Conservation (phyloP, 2,113 vertebrate genomes). For the Paraplagusia blochii region DNA sequence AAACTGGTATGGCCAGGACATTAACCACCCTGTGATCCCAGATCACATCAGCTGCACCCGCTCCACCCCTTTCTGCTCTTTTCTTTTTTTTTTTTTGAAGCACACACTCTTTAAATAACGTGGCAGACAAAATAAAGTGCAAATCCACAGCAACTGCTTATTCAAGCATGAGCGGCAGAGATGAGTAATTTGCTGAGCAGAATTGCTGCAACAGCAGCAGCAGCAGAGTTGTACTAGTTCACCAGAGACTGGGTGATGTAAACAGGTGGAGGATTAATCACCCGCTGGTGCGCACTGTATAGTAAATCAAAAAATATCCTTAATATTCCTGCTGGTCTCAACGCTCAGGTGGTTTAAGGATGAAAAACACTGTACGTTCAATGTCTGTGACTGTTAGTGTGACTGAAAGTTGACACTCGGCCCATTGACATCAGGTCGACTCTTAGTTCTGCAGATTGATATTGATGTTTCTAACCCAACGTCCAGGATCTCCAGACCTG, state of each 20-base stretch:
- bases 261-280: constrained; percentile 3
- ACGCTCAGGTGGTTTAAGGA: too few relatives aligned
- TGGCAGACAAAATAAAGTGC: neutral
- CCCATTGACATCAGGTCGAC: too few relatives aligned
- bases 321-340: too few relatives aligned
- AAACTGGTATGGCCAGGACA: too few relatives aligned
- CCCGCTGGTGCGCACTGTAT: neutral
- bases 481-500: too few relatives aligned
- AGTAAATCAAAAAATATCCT: neutral
- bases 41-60: too few relatives aligned
- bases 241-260: constrained; percentile 9
- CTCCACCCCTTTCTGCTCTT: neutral
- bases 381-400: too few relatives aligned
- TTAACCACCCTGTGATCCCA: too few relatives aligned
- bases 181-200: constrained; percentile 14
- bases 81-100: neutral
- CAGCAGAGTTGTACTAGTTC: constrained; percentile 6
- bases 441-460: too few relatives aligned
- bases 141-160: constrained; percentile 9
- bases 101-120: constrained; percentile 15
- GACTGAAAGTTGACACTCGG: too few relatives aligned
- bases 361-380: too few relatives aligned
- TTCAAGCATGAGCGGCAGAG: constrained; percentile 5
- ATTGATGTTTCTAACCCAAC: too few relatives aligned
- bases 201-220: constrained; percentile 8